A percentile compares a stretch with the other conserved stretches of the same genome.
phyloP scores from a whole-genome alignment of 2,797 vertebrate genomes.

The Nasua narica region DNA sequence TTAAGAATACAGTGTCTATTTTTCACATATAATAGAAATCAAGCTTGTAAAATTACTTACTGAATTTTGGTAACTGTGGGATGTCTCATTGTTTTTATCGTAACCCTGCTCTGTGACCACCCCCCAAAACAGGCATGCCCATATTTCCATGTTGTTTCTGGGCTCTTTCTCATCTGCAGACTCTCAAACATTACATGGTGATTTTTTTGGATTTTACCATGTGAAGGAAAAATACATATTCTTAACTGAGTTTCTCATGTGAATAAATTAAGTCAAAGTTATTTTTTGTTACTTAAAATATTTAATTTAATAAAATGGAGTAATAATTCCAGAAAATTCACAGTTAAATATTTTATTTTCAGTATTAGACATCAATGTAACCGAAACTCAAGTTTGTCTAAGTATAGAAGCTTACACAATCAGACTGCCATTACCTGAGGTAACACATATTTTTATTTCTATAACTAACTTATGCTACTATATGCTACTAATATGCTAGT shows the following conservation, averaged over 20 bases:
- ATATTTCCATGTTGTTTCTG: background rate
- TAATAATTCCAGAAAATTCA: conserved; percentile 20
- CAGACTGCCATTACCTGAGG: conserved; percentile 85
- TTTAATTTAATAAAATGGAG: background rate
- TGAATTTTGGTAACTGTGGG: background rate
- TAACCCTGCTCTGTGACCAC: background rate
- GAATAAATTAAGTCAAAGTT: background rate
- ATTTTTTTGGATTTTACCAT: background rate
- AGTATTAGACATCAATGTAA: conserved; percentile 90
- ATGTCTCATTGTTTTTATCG: background rate
- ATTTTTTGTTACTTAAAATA: conserved; percentile 37
- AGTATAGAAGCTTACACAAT: conserved; percentile 86
- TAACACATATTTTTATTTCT: conserved; percentile 70
- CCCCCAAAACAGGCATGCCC: background rate
- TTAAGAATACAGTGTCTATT: background rate
- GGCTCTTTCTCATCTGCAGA: background rate
- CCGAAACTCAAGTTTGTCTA: conserved; percentile 88
- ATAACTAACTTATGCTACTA: background rate
- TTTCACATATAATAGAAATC: background rate
- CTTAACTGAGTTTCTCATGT: conserved; percentile 18
- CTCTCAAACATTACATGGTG: background rate
- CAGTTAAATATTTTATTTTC: conserved; percentile 65
- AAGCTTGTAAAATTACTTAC: background rate
- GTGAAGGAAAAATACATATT: background rate
- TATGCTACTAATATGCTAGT: background rate